Evolutionary conservation across 2,888 invertebrate species (phyloP), one percentile per base, ranked within the genome.

Genomic region (Drosophila longiperda): DNA sequence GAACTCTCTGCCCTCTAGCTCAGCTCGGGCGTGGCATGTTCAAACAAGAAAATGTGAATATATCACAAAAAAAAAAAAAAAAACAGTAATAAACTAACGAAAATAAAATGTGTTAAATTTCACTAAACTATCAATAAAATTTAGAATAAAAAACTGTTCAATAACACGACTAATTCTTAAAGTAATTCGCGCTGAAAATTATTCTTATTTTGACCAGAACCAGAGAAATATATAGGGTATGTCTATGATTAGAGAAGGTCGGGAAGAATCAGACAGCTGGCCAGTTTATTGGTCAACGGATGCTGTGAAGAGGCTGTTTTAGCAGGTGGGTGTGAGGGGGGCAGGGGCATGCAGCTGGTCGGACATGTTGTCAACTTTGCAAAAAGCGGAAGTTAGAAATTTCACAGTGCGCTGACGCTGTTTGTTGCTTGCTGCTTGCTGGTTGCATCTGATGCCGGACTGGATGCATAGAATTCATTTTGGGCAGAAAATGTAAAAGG

Each of bases 331-430:
- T 7, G 9, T 1, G 50, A 29, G 29, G 29, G 64, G 2, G 20
- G 52, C n/a, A 12, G 20, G 40, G 38, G 9, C n/a, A 29, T 57
- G 59, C 45, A 59, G 68, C 50, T 59, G 81, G 70, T 60, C 67
- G 70, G 85, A 80, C 85, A 89, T 80, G 89, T 82, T 85, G 85
- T 87, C 85, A 89, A 85, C 78, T 89, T 82, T 82, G 75, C 85
- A 85, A 88, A 87, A 88, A 85, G 81, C 86, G 86, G 86, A 87
- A 87, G 90, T 81, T 81, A 53, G 68, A 85, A 88, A 87, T 87
- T 89, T 88, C 88, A 85, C 87, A 89, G 89, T 87, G 73, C 68
- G 70, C 72, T 76, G 77, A 50, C 53, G 59, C 53, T 40, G 45
- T 62, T 42, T 38, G 36, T 53, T 38, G 34, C 53, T 20, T 58